phyloP scores from a whole-genome alignment of 2,797 vertebrate species.

The Gambelia wislizenii region DNA sequence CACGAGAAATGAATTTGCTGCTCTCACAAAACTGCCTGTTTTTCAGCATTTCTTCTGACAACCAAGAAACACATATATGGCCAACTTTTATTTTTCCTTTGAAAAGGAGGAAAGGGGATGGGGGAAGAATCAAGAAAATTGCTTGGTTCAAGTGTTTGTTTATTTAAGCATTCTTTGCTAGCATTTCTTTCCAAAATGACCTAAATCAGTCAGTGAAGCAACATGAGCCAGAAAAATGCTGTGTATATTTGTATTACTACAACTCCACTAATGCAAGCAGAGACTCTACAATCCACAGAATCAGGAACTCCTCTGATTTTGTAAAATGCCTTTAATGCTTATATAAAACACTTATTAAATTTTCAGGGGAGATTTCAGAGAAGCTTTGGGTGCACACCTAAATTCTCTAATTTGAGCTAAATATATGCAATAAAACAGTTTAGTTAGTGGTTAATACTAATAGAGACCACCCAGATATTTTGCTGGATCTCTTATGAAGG shows the following conservation, averaged over 20 bases:
- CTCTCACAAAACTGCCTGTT: slow-evolving; percentile 25
- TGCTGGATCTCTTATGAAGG: background rate
- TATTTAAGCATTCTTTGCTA: slow-evolving; percentile 47
- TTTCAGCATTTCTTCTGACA: slow-evolving; percentile 26
- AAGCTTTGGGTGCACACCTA: background rate
- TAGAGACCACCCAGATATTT: background rate
- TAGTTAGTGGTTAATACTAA: background rate
- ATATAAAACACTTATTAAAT: background rate
- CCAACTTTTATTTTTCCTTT: slow-evolving; percentile 36
- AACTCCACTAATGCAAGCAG: slow-evolving; percentile 19
- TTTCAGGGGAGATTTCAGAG: background rate
- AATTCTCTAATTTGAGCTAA: background rate
- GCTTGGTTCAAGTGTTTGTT: slow-evolving; percentile 30
- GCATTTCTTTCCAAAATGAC: slow-evolving; percentile 3
- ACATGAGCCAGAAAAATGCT: slow-evolving; percentile 30
- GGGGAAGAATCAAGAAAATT: slow-evolving; percentile 24
- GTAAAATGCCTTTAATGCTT: background rate
- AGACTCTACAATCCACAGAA: slow-evolving; percentile 26
- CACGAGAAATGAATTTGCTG: slow-evolving; percentile 18
- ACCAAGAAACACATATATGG: background rate
- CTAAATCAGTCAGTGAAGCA: slow-evolving; percentile 29
- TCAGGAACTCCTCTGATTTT: background rate
- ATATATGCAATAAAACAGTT: background rate
- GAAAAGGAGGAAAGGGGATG: slow-evolving; percentile 12
- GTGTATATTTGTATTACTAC: slow-evolving; percentile 47